Percentiles rank a stretch among this genome's conserved stretches.
phyloP scores from a whole-genome alignment of 2,888 invertebrate genomes.

The Sympetrum striolatum region DNA sequence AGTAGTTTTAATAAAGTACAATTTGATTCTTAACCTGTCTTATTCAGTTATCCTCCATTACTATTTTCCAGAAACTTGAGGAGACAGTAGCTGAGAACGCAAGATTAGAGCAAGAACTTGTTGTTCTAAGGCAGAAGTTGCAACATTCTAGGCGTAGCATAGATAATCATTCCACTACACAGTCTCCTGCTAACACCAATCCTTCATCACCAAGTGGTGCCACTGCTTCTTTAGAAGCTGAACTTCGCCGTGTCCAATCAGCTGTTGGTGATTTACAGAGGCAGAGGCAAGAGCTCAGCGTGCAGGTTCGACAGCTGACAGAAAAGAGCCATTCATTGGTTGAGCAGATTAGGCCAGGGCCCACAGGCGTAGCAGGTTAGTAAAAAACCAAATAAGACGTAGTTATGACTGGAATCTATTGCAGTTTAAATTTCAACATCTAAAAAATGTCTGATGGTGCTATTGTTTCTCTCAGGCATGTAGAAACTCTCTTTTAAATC shows the following conservation, averaged over 20 bases:
- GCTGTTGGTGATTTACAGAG: conserved; percentile 85
- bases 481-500: neutral
- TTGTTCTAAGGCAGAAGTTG: conserved; percentile 82
- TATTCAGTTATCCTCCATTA: neutral
- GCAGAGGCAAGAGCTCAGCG: conserved; percentile 84
- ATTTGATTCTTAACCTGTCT: conserved; percentile 50
- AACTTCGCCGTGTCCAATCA: conserved; percentile 81
- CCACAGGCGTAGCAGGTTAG: conserved; percentile 55
- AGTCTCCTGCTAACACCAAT: conserved; percentile 63
- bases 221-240: conserved; percentile 60
- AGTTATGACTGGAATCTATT: neutral
- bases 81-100: conserved; percentile 92
- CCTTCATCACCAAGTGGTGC: conserved; percentile 50
- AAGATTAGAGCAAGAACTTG: conserved; percentile 84
- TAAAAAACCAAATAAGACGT: neutral
- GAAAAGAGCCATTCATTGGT: conserved; percentile 77
- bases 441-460: too few relatives aligned
- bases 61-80: conserved; percentile 75
- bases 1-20: neutral
- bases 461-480: too few relatives aligned
- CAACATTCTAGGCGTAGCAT: conserved; percentile 71
- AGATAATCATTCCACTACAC: conserved; percentile 51
- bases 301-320: conserved; percentile 84
- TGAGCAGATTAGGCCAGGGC: conserved; percentile 67
- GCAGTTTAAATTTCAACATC: too few relatives aligned